Base-by-base conservation (phyloP, 2,797 vertebrate genomes). In the Chelon labrosus region DNA sequence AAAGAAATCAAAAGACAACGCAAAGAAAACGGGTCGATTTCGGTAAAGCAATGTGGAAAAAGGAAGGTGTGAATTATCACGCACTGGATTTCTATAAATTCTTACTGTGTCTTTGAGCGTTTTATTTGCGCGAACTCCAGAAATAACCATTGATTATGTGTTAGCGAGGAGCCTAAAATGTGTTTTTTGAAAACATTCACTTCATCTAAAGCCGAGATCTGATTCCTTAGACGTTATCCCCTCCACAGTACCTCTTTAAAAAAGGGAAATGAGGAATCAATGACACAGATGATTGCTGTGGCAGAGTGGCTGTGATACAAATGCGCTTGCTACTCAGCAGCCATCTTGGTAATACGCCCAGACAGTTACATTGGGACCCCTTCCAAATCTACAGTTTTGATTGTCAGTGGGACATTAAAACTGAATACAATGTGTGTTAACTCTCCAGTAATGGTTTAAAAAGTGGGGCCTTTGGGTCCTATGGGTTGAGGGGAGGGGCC, bases 141-240 rank as follows among this genome's bases (percentile, higher is more conserved):
- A 62, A 70, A 56, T 72, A 42, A 56, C 22, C 62, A 70, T 52
- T 65, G 41, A 75, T 58, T 41, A 7, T 52, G 27, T 44, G 50
- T 60, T 77, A 49, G 51, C 49, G 20, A 35, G 16, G 44, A 64
- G 49, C 50, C 70, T 53, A 5, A 54, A 70, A 44, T 46, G 13
- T 20, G 2, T 31, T 6, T 50, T 41, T 46, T 44, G 6, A 60
- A 70, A 64, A 55, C 35, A 51, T 58, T 12, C 14, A 11, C 44
- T 52, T 59, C 37, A 41, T 46, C 44, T 50, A 13, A 51, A 37
- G 50, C 19, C 46, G 12, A 37, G 56, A 63, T 54, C 44, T 20
- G 54, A 56, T 22, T 74, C 47, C 6, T 38, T 12, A 41, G 52
- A 65, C 17, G 37, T 25, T 19, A 55, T 17, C 55, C 25, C 20